phyloP scores from a whole-genome alignment of 2,888 invertebrate species.

The Anorthoa munda region DNA sequence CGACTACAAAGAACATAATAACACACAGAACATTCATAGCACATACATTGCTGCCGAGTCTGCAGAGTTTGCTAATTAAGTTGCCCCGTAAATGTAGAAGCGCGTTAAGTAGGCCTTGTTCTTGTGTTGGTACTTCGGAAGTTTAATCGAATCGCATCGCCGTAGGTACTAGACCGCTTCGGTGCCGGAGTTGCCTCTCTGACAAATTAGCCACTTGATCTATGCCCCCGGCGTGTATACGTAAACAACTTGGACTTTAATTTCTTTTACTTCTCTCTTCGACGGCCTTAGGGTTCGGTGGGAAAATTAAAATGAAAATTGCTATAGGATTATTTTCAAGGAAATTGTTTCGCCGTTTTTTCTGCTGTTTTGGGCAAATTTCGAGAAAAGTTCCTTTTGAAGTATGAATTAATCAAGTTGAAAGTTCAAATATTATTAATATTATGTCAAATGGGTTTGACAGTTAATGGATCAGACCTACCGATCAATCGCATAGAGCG shows the following conservation, averaged over 20 bases:
- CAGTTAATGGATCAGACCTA: neutral
- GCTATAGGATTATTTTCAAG: constrained; percentile 19
- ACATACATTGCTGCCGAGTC: constrained; percentile 66
- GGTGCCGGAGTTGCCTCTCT: constrained; percentile 80
- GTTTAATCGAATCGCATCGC: constrained; percentile 90
- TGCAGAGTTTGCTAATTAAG: constrained; percentile 87
- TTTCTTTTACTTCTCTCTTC: constrained; percentile 75
- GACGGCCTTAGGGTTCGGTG: constrained; percentile 57
- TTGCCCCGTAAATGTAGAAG: constrained; percentile 84
- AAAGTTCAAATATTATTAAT: neutral
- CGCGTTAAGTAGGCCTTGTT: constrained; percentile 85
- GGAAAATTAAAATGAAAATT: constrained; percentile 47
- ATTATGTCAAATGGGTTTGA: neutral
- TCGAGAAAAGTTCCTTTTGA: constrained; percentile 18
- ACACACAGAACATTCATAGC: constrained; percentile 59
- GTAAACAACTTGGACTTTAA: constrained; percentile 80
- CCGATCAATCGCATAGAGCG: neutral
- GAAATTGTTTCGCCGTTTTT: constrained; percentile 23
- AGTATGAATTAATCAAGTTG: constrained; percentile 11
- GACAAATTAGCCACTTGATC: constrained; percentile 89
- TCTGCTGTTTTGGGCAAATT: neutral
- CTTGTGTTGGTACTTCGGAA: constrained; percentile 84
- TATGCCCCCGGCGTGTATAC: constrained; percentile 80
- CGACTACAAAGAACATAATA: constrained; percentile 41
- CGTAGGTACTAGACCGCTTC: constrained; percentile 75